Percentiles rank a stretch among this genome's conserved stretches.
These are phyloP conservation scores for Oxygymnocypris stewartii DNA, from an alignment of 2,113 vertebrate genomes.

Conservation along the genomic window DNA sequence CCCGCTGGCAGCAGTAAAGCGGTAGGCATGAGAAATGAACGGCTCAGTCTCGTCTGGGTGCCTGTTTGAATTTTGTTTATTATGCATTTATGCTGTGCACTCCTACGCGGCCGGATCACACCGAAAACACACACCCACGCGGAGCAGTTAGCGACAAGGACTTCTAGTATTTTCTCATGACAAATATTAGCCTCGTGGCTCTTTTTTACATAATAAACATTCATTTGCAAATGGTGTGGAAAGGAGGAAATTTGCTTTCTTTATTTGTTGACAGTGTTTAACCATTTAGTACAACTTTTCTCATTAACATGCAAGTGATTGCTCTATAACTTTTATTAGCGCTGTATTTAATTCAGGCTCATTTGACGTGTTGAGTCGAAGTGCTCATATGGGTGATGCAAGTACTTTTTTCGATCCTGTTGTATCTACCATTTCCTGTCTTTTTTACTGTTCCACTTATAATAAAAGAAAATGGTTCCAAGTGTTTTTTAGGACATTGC, in stretches of 20 bases:
- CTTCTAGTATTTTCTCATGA: conserved; percentile 36
- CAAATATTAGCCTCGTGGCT: conserved; percentile 27
- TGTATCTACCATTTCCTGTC: not conserved
- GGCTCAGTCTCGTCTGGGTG: conserved; percentile 40
- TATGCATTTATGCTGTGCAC: conserved; percentile 43
- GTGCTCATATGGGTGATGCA: not conserved
- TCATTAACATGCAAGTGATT: not conserved
- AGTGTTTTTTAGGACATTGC: not conserved
- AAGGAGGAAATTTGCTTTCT: not conserved
- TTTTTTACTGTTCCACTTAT: not conserved
- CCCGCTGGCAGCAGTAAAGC: conserved; percentile 20
- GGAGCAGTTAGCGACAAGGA: conserved; percentile 29
- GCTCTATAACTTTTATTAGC: not conserved
- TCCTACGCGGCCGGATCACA: conserved; percentile 16
- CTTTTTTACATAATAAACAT: conserved; percentile 6
- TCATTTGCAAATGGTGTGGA: not conserved
- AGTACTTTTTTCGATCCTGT: not conserved
- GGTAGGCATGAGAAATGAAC: conserved; percentile 35
- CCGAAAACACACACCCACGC: conserved; percentile 30
- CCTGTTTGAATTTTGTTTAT: conserved; percentile 44
- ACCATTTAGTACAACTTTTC: not conserved
- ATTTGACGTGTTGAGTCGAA: not conserved
- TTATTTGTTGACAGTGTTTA: not conserved
- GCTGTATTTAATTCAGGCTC: not conserved
- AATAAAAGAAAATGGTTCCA: not conserved